Evolutionary conservation across 2,113 vertebrate genomes (phyloP), one percentile per base, ranked within the genome.

Genomic region (Micromys minutus): DNA sequence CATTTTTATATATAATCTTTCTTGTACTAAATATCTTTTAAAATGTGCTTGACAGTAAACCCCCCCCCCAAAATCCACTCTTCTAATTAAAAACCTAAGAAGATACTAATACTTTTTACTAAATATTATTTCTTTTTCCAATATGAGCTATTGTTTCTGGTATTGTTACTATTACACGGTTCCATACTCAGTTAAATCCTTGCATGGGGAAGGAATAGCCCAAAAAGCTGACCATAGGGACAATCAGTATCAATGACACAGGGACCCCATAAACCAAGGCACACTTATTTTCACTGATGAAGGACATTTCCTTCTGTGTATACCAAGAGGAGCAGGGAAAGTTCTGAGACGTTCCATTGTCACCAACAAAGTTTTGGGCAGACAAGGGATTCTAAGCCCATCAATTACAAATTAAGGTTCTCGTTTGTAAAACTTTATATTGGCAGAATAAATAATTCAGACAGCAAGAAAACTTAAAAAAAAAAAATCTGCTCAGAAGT

Each of bases 71-170:
- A 91, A 92, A 75, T 45, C 11, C 11, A 74, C 19, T 81, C 52
- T 75, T n/a, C 84, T 61, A 13, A 69, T 69, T 76, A 47, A 77
- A n/a, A 94, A 87, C 3, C 81, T 83, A 61, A n/a, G 42, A 65
- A 71, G 8, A 1, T 22, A 36, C 61, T 55, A 29, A n/a, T 4
- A 21, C 50, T 8, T 77, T 90, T 89, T 45, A 94, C 11, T 88
- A 69, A 42, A 42, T 84, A 15, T 84, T 47, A 85, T 65, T 86
- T 72, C 42, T 94, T 90, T 85, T 80, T 67, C 76, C 90, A 50
- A 61, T 21, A 67, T 21, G 12, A 85, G 65, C 87, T 42, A 47
- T 26, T 36, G 19, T 50, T 75, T 84, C 26, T 83, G 59, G 5
- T 26, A 12, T 61, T 29, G 34, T 39, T 47, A 19, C 74, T 61